These are phyloP conservation scores for Parnassius mnemosyne DNA, from an alignment of 2,888 invertebrate species.

Conservation along the genomic window DNA sequence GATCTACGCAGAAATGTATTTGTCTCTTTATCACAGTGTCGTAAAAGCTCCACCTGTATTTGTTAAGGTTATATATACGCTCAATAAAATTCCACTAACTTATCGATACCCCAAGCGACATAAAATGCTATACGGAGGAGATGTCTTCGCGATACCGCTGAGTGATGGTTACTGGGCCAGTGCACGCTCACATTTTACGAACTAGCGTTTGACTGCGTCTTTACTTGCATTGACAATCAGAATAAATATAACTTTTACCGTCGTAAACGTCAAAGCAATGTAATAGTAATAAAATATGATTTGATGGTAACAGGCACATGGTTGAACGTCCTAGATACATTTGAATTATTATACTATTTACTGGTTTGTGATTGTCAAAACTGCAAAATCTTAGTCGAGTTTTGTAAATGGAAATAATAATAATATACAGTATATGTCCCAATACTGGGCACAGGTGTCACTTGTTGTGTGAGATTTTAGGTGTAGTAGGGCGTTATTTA, in stretches of 20 bases:
- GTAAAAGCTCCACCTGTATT: background rate
- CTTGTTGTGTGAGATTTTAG: no score
- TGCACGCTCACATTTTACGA: slow-evolving; percentile 1
- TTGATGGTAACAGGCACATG: background rate
- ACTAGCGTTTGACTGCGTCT: background rate
- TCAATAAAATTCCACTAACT: slow-evolving; percentile 1
- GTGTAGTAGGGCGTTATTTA: no score
- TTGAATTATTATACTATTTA: no score
- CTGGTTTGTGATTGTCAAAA: no score
- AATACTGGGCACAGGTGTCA: no score
- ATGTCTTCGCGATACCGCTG: slow-evolving; percentile 8
- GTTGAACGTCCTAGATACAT: no score
- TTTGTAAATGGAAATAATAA: no score
- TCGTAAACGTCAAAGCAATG: background rate
- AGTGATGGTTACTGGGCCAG: slow-evolving; percentile 11
- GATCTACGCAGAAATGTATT: no score
- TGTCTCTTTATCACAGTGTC: no score
- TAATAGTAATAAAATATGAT: slow-evolving; percentile 1
- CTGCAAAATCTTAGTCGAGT: background rate
- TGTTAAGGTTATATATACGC: background rate
- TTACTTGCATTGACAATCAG: background rate
- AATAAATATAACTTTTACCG: background rate
- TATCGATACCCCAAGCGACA: background rate
- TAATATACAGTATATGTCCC: no score
- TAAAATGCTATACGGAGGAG: slow-evolving; percentile 11